These are phyloP conservation scores for Mercenaria mercenaria DNA, from an alignment of 1,140 invertebrate species.

Conservation along the genomic window DNA sequence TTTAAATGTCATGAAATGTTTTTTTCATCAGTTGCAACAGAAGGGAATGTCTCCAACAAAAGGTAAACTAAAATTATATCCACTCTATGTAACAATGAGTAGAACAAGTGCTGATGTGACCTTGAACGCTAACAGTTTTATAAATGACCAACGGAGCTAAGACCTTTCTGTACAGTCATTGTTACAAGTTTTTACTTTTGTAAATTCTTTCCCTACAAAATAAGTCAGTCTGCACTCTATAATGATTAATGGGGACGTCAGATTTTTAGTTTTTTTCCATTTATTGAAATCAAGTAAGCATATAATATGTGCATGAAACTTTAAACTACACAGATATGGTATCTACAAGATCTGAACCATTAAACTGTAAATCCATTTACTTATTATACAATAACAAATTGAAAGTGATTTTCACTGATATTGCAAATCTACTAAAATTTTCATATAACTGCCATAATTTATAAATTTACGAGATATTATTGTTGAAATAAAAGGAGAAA, in stretches of 20 bases:
- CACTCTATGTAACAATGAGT: no score
- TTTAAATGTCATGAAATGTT: no score
- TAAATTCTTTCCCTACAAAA: no score
- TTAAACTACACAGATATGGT: neutral
- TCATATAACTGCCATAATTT: neutral
- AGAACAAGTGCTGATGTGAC: no score
- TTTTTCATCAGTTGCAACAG: no score
- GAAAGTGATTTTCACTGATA: slow-evolving; percentile 3
- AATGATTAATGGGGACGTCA: slow-evolving; percentile 1
- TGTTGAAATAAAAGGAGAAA: no score
- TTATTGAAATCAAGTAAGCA: slow-evolving; percentile 20
- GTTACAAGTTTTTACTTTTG: no score
- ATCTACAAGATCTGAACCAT: neutral
- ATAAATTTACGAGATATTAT: neutral
- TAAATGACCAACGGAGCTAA: no score
- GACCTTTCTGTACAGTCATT: no score
- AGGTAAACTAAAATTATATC: no score
- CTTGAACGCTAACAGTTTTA: no score
- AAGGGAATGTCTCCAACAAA: no score
- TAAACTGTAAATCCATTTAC: slow-evolving; percentile 15
- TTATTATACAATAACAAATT: neutral
- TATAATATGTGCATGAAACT: neutral
- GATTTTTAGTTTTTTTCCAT: neutral
- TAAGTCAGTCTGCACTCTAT: neutral
- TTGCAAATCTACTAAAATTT: neutral